These are phyloP conservation scores for Myrmecobius fasciatus DNA, from an alignment of 2,113 vertebrate genomes.

Conservation along the genomic window DNA sequence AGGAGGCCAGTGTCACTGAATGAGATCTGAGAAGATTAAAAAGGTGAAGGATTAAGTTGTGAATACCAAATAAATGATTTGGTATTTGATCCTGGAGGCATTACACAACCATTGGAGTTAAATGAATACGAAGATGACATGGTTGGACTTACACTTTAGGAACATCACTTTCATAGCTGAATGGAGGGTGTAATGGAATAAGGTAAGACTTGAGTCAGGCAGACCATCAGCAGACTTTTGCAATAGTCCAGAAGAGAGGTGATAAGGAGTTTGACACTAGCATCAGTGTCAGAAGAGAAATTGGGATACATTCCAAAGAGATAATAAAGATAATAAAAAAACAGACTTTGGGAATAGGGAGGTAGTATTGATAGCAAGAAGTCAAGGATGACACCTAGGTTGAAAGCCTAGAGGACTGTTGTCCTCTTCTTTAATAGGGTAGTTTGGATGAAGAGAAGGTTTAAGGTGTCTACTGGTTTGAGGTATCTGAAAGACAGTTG, in stretches of 20 bases:
- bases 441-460: neutral
- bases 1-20: neutral
- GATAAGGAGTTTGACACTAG: neutral
- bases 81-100: neutral
- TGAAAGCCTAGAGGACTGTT: neutral
- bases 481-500: neutral
- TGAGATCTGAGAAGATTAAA: neutral
- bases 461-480: neutral
- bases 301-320: neutral
- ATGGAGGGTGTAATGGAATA: neutral
- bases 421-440: neutral
- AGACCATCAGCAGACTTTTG: neutral
- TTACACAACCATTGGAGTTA: neutral
- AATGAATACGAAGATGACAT: neutral
- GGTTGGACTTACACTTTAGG: neutral
- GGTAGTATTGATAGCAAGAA: neutral
- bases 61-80: neutral
- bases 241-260: neutral
- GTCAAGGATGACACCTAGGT: neutral
- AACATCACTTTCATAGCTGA: neutral
- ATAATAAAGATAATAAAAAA: neutral
- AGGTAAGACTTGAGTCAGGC: neutral
- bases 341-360: no score
- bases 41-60: neutral
- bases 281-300: neutral